Evolutionary conservation across 2,797 vertebrate species (phyloP), one percentile per base, ranked within the genome.

Genomic region (Liparis tanakae): DNA sequence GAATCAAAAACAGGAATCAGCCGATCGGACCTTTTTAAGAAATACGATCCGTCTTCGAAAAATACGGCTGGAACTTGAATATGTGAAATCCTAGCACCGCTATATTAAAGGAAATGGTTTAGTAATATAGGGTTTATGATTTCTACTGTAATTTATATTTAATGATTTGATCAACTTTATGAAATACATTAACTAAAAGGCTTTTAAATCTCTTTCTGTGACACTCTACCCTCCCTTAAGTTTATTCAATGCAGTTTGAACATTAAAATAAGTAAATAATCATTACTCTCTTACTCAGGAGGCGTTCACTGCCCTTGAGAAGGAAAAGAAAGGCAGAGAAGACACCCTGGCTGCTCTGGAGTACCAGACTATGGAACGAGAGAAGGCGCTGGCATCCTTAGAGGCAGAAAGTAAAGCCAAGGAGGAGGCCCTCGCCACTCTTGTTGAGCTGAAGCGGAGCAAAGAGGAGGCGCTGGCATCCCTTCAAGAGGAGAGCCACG

Each of bases 291-390:
- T 6, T 30, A 3, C 34, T 6, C 58, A 92, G 84, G 91, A 91
- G 81, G 77, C 85, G 7, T 73, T 81, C 25, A 61, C 74, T 17
- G 80, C 62, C 54, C 73, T 83, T 1, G 43, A 85, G 56, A 72
- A 83, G 64, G 91, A 91, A 79, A 89, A 68, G 77, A 83, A 48
- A 72, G 73, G 53, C 69, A 68, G 55, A 79, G 79, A 82, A 18
- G 81, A 84, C 0, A 60, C 71, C 39, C 57, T 88, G 0, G 55
- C 74, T n/a, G 82, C 79, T 39, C 13, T 89, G 73, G 79, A 89
- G 68, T 69, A 79, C 48, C 89, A 88, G 66, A 90, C 81, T 12
- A 4, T 70, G 30, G 86, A 70, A 22, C 89, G 89, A 74, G 86
- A 89, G 22, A 76, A 91, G 77, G 77, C 65, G 0, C 59, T 90